These are phyloP conservation scores for Globicephala melas DNA, from an alignment of 2,113 vertebrate species.

Conservation along the genomic window DNA sequence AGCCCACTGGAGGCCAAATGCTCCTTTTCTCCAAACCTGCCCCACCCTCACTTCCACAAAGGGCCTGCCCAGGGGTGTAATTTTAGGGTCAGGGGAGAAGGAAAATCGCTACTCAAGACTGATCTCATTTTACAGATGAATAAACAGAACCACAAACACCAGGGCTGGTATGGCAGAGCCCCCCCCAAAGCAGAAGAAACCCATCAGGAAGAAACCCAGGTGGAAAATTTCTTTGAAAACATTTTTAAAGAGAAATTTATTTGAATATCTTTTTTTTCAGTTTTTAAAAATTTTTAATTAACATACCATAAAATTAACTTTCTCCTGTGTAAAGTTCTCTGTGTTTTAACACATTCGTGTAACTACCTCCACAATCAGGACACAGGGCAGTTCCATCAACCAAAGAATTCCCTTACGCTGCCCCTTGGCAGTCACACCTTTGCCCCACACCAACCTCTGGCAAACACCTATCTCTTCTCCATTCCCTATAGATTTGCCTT, in stretches of 20 bases:
- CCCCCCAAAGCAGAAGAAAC: neutral
- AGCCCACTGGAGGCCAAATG: neutral
- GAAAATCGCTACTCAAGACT: neutral
- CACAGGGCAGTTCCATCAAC: neutral
- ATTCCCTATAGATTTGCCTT: neutral
- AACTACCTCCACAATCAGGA: neutral
- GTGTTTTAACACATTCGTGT: neutral
- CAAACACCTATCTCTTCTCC: neutral
- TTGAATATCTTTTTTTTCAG: neutral
- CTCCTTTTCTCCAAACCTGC: neutral
- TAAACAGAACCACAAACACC: neutral
- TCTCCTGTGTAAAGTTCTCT: neutral
- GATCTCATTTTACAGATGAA: neutral
- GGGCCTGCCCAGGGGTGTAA: neutral
- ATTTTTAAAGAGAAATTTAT: neutral
- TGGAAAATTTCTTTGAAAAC: neutral
- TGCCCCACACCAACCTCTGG: neutral
- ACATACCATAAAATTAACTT: neutral
- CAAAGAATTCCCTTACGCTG: neutral
- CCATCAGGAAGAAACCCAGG: neutral
- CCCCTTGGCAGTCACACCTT: neutral
- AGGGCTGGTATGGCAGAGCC: neutral
- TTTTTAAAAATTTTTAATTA: neutral
- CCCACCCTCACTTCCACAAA: neutral
- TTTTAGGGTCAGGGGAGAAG: neutral